A percentile compares a stretch with the other conserved stretches of the same genome.
Evolutionary conservation across 2,113 vertebrate genomes (phyloP).

Genomic region (Daboia siamensis): DNA sequence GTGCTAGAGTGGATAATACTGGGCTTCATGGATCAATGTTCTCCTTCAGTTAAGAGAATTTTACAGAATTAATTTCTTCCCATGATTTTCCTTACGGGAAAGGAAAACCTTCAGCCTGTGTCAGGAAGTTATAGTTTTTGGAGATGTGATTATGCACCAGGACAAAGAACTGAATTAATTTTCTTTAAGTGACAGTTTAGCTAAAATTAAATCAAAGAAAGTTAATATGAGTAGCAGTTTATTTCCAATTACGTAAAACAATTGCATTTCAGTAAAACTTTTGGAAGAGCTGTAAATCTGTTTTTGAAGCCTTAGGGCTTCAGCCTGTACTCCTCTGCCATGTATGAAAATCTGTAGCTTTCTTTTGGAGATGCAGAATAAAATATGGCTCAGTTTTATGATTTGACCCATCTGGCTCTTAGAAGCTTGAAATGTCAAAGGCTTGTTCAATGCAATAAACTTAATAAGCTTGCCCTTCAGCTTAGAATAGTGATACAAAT

Average conservation of each 20-base stretch:
- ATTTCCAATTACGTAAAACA: not conserved
- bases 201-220: not conserved
- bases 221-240: not conserved
- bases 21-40: not conserved
- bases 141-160: not conserved
- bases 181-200: not conserved
- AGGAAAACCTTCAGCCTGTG: constrained; percentile 34
- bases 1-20: not conserved
- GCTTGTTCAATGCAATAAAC: constrained; percentile 48
- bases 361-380: constrained; percentile 33
- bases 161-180: not conserved
- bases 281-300: not conserved
- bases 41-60: not conserved
- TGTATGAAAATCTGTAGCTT: constrained; percentile 15
- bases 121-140: not conserved
- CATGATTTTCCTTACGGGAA: constrained; percentile 24
- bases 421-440: constrained; percentile 45
- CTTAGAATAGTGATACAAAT: not conserved
- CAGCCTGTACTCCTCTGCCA: not conserved
- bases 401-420: constrained; percentile 31
- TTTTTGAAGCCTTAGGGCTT: not conserved
- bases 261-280: not conserved
- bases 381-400: not conserved
- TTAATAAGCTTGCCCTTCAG: constrained; percentile 41
- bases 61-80: constrained; percentile 35